Conservation (phyloP, 2,797 vertebrate genomes). For the Rhinatrema bivittatum region DNA sequence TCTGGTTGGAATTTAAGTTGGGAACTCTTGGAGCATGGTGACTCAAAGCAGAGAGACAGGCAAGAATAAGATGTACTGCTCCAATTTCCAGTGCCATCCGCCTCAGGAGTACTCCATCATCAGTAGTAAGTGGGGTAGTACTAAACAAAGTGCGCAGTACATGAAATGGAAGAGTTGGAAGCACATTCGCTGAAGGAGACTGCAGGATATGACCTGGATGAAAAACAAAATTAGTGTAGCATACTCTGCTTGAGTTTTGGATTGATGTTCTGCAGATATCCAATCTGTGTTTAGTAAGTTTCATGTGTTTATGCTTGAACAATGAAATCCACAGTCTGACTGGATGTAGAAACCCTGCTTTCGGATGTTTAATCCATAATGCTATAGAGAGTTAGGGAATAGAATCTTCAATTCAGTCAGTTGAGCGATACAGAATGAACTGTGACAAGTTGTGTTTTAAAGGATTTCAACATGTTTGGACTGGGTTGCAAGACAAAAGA, state of each 20-base stretch:
- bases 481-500: too few species aligned
- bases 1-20: slow-evolving; percentile 69
- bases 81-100: slow-evolving; percentile 96
- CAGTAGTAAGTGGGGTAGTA: slow-evolving; percentile 85
- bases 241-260: background rate
- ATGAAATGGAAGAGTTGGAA: slow-evolving; percentile 93
- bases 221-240: background rate
- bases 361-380: too few species aligned
- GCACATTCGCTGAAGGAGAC: slow-evolving; percentile 91
- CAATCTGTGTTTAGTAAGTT: background rate
- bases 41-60: slow-evolving; percentile 91
- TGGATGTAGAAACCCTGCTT: too few species aligned
- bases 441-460: too few species aligned
- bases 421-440: too few species aligned
- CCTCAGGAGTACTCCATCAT: slow-evolving; percentile 87
- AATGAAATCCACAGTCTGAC: too few species aligned
- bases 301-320: too few species aligned
- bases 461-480: too few species aligned
- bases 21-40: slow-evolving; percentile 91
- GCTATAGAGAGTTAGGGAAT: too few species aligned
- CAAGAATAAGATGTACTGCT: slow-evolving; percentile 90
- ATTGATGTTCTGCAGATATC: background rate
- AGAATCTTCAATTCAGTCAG: too few species aligned
- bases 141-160: slow-evolving; percentile 87
- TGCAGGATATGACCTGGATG: slow-evolving; percentile 89